Evolutionary conservation across 2,888 invertebrate genomes (phyloP), one percentile per base, ranked within the genome.

Genomic region (Scaptomyza caliginosa): DNA sequence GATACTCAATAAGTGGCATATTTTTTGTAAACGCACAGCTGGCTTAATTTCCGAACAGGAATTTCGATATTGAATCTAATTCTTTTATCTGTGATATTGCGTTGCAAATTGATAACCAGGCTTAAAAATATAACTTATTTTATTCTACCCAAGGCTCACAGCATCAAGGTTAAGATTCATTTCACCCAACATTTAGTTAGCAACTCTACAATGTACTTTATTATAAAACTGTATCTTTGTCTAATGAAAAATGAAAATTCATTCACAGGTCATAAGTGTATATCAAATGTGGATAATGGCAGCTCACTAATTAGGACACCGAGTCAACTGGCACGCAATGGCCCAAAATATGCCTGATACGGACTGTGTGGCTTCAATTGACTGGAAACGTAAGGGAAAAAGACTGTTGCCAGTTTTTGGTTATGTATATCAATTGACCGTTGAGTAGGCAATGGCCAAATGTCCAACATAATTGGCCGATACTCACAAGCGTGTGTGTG

Each of bases 401-500:
- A 8, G 17, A 8, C 21, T 17, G 40, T 32, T 54, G 68, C 39
- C 62, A 75, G 59, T 67, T 60, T 49, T 60, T 30, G 48, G 45
- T 28, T 54, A 34, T 38, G 67, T 67, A 45, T 63, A 59, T 73
- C 52, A 66, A 70, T 67, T 72, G 65, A 49, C 45, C 57, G 30
- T 21, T 11, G 28, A 0, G 19, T 2, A 7, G 39, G 50, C 24
- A 13, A 23, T 6, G 11, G 34, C 11, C 26, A 49, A 39, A 58
- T 40, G 28, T 30, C 17, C 26, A 43, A 46, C 23, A 13, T 70
- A 81, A 81, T 78, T 78, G 65, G 77, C 48, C 24, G 36, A 65
- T 55, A 73, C 54, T 55, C 45, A 26, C 40, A 39, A 28, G 42
- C 48, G 26, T 45, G 45, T 30, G 43, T 52, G 26, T 39, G 40